These are phyloP conservation scores for Neotoma lepida DNA, from an alignment of 2,113 vertebrate genomes.

Conservation along the genomic window DNA sequence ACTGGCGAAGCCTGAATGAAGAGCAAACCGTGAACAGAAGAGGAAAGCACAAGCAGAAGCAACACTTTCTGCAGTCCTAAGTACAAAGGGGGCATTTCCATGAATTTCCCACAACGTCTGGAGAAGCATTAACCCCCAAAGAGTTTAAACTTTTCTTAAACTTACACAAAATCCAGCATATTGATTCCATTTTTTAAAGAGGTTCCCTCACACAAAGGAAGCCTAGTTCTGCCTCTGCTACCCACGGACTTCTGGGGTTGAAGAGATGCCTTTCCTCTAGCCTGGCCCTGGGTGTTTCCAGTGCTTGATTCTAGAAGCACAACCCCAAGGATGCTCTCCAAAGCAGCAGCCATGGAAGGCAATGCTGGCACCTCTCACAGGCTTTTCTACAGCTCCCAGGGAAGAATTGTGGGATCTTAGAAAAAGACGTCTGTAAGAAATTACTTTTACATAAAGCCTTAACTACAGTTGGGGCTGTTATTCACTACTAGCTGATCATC, in stretches of 20 bases:
- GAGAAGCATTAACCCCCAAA: neutral
- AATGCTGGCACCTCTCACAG: neutral
- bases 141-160: neutral
- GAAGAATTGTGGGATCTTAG: neutral
- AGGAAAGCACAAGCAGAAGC: neutral
- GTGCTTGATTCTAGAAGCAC: neutral
- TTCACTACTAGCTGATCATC: neutral
- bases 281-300: neutral
- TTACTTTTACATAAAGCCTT: neutral
- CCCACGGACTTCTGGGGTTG: neutral
- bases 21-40: constrained; percentile 8
- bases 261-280: neutral
- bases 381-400: neutral
- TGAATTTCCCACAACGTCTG: neutral
- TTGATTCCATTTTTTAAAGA: neutral
- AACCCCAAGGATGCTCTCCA: no score
- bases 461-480: neutral
- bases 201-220: neutral
- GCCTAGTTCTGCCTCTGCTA: neutral
- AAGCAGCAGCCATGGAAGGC: neutral
- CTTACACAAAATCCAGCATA: neutral
- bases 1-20: neutral
- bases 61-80: neutral
- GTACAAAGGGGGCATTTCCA: neutral
- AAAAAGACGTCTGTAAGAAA: neutral